A percentile compares a stretch with the other conserved stretches of the same genome.
Conservation (phyloP, 2,797 vertebrate species). For the Bovichtus diacanthus region DNA sequence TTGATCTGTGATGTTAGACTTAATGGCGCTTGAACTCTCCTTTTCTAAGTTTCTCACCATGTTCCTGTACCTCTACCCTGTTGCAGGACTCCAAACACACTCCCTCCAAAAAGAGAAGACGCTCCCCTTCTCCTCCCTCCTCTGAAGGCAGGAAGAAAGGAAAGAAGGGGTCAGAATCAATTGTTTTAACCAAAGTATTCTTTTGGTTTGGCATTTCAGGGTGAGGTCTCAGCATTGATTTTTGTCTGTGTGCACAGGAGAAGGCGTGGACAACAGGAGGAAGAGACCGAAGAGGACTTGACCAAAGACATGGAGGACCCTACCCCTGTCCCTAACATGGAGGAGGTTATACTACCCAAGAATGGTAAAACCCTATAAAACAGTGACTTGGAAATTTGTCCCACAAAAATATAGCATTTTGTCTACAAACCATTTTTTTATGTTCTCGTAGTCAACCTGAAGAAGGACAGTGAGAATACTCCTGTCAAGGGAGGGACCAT, state of each 20-base stretch:
- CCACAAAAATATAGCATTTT: background rate
- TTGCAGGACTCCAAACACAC: slow-evolving; percentile 89
- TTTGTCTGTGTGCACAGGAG: slow-evolving; percentile 78
- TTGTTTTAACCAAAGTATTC: background rate
- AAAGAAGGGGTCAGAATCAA: slow-evolving; percentile 90
- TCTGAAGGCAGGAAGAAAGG: slow-evolving; percentile 93
- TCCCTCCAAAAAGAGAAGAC: slow-evolving; percentile 91
- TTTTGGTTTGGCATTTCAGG: background rate
- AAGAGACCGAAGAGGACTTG: slow-evolving; percentile 95
- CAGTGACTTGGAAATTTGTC: background rate
- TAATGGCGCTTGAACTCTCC: background rate
- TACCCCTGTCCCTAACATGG: slow-evolving; percentile 96
- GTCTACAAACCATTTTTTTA: background rate
- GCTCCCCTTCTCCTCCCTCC: slow-evolving; percentile 92
- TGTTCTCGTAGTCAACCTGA: slow-evolving; percentile 90
- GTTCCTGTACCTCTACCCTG: slow-evolving; percentile 73
- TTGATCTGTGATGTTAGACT: background rate
- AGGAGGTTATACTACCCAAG: slow-evolving; percentile 96
- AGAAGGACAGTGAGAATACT: slow-evolving; percentile 98
- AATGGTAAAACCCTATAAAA: slow-evolving; percentile 84
- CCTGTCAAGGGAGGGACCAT: slow-evolving; percentile 98
- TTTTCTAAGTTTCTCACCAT: slow-evolving; percentile 16
- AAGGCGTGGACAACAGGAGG: slow-evolving; percentile 88
- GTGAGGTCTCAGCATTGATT: background rate
- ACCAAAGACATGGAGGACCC: slow-evolving; percentile 99